Conservation (phyloP, 2,113 vertebrate species). For the Dissostichus mawsoni region DNA sequence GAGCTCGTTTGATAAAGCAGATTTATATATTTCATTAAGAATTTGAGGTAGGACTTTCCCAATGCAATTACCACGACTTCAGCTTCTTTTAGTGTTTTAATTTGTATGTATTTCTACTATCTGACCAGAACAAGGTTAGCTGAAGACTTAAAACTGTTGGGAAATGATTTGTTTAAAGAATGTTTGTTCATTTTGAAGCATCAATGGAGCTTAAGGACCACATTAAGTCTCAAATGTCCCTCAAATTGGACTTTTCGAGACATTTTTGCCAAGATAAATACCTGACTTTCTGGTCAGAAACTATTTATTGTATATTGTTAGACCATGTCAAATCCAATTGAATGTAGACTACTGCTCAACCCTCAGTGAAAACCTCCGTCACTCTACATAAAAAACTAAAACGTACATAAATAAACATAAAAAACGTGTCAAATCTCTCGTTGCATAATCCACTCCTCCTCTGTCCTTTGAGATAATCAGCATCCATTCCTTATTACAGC, state of each 20-base stretch:
- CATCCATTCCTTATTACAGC: background rate
- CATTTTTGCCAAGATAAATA: too few species aligned
- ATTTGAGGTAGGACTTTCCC: slow-evolving; percentile 2
- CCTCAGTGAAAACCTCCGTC: background rate
- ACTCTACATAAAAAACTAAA: background rate
- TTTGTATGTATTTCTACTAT: background rate
- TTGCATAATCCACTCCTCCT: background rate
- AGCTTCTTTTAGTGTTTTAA: background rate
- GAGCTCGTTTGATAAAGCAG: slow-evolving; percentile 17
- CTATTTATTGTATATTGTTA: too few species aligned
- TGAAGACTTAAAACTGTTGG: too few species aligned
- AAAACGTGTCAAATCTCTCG: background rate
- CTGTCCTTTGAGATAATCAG: background rate
- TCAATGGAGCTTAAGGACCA: background rate
- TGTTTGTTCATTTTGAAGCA: background rate
- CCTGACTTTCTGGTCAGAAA: background rate
- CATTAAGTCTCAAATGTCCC: background rate
- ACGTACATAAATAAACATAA: background rate
- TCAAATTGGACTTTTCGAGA: background rate
- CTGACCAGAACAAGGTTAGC: background rate
- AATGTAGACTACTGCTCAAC: background rate
- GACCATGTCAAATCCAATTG: background rate
- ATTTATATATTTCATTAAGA: slow-evolving; percentile 9
- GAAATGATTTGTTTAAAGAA: too few species aligned
- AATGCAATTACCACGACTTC: background rate